A percentile compares a stretch with the other conserved stretches of the same genome.
phyloP scores from a whole-genome alignment of 2,113 vertebrate species.

The Pampusana beccarii region DNA sequence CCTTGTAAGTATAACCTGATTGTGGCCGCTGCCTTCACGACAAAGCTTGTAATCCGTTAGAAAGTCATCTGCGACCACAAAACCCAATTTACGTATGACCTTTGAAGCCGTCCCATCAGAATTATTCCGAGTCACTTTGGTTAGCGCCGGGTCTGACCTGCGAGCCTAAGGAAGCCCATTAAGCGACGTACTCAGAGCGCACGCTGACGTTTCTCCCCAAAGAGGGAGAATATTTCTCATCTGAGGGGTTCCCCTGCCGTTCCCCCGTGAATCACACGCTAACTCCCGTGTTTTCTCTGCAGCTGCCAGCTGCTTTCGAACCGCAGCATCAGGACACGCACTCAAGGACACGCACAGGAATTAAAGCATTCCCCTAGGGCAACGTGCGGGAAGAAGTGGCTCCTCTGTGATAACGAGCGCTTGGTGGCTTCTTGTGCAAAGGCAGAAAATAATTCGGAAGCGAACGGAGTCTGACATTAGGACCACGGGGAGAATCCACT shows the following conservation, averaged over 20 bases:
- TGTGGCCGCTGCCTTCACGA: neutral
- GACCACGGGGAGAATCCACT: neutral
- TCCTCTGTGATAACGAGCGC: neutral
- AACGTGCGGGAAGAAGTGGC: neutral
- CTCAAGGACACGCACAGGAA: neutral
- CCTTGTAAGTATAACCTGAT: neutral
- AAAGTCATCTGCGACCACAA: constrained; percentile 1
- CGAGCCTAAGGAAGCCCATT: neutral
- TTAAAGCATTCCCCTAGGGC: neutral
- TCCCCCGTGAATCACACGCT: neutral
- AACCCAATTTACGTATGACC: constrained; percentile 2
- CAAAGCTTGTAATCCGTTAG: constrained; percentile 25
- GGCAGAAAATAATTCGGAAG: neutral
- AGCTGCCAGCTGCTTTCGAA: neutral
- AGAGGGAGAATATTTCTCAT: neutral
- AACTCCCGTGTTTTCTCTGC: neutral
- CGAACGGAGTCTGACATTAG: neutral
- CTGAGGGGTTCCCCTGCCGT: neutral
- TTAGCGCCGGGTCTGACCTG: constrained; percentile 25
- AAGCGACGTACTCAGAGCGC: neutral
- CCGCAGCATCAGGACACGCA: neutral
- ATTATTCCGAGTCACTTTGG: neutral
- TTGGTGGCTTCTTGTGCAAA: neutral
- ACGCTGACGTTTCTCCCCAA: neutral
- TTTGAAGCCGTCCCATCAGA: constrained; percentile 9